Conservation (phyloP, 2,888 invertebrate genomes). For the Eurois occulta region DNA sequence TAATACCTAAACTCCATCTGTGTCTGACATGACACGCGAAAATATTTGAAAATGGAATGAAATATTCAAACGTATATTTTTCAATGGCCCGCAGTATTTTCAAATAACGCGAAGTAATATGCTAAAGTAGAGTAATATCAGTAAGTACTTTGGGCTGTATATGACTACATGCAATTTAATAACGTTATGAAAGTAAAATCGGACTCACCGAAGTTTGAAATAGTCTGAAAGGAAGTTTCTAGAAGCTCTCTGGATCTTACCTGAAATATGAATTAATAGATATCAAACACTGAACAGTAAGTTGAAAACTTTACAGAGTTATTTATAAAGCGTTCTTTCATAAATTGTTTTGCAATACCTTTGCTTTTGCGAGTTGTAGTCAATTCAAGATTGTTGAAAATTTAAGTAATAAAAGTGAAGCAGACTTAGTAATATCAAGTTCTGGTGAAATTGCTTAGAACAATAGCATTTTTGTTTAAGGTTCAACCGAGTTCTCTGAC, state of each 20-base stretch:
- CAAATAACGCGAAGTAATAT: slow-evolving; percentile 73
- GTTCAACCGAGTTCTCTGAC: too few relatives aligned
- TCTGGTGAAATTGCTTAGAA: neutral
- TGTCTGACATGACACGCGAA: slow-evolving; percentile 49
- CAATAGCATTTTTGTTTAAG: neutral
- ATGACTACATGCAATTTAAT: slow-evolving; percentile 74
- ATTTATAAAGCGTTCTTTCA: slow-evolving; percentile 31
- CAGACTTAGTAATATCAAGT: neutral
- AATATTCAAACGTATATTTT: slow-evolving; percentile 66
- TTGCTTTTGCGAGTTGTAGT: slow-evolving; percentile 14
- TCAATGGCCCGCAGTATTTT: slow-evolving; percentile 68
- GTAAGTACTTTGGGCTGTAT: slow-evolving; percentile 69
- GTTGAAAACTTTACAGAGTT: slow-evolving; percentile 39
- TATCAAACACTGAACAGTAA: slow-evolving; percentile 60
- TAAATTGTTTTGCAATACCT: slow-evolving; percentile 48
- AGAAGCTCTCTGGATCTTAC: slow-evolving; percentile 55
- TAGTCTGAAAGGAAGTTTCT: slow-evolving; percentile 27
- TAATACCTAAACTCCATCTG: slow-evolving; percentile 31
- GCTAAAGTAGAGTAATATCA: slow-evolving; percentile 75
- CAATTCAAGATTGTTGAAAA: slow-evolving; percentile 3
- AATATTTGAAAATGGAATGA: slow-evolving; percentile 55
- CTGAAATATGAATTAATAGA: slow-evolving; percentile 61
- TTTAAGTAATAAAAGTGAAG: neutral
- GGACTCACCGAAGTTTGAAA: slow-evolving; percentile 63
- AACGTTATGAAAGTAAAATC: slow-evolving; percentile 72